Evolutionary conservation across 2,888 invertebrate species (phyloP).

Genomic region (Automeris io): DNA sequence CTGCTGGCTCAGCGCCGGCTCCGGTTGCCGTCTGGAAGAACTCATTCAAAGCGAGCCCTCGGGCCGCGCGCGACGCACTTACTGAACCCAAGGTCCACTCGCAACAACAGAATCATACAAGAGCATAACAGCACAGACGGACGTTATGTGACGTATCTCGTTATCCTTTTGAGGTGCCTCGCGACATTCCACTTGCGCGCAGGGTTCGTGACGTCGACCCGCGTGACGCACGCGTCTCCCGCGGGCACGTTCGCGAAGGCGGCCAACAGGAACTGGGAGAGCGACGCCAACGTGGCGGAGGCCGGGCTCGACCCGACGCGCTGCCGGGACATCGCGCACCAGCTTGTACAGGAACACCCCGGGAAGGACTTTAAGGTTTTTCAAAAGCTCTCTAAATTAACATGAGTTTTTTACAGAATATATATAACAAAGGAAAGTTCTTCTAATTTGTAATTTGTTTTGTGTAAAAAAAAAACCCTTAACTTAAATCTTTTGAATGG

Average conservation of each 20-base stretch:
- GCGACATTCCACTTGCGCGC: conserved; percentile 1
- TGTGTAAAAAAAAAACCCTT: too few relatives aligned
- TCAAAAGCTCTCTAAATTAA: background rate
- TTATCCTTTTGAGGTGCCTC: too few relatives aligned
- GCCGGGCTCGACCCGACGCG: conserved; percentile 31
- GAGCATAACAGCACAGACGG: too few relatives aligned
- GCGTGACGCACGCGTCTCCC: conserved; percentile 88
- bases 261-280: conserved; percentile 85
- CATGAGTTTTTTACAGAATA: background rate
- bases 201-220: conserved; percentile 86
- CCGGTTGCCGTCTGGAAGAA: too few relatives aligned
- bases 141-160: too few relatives aligned
- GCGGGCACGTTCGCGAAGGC: conserved; percentile 82
- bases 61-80: too few relatives aligned
- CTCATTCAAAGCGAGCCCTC: too few relatives aligned
- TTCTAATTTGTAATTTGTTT: background rate
- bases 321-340: conserved; percentile 80
- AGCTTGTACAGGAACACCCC: conserved; percentile 79
- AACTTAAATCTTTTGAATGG: background rate
- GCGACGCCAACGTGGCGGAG: conserved; percentile 72
- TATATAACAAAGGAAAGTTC: background rate
- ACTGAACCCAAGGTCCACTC: too few relatives aligned
- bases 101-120: too few relatives aligned
- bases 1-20: too few relatives aligned
- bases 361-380: conserved; percentile 81